Evolutionary conservation across 35 echinoderm and acorn worm species (phyloP).

Genomic region (Apostichopus californicus): DNA sequence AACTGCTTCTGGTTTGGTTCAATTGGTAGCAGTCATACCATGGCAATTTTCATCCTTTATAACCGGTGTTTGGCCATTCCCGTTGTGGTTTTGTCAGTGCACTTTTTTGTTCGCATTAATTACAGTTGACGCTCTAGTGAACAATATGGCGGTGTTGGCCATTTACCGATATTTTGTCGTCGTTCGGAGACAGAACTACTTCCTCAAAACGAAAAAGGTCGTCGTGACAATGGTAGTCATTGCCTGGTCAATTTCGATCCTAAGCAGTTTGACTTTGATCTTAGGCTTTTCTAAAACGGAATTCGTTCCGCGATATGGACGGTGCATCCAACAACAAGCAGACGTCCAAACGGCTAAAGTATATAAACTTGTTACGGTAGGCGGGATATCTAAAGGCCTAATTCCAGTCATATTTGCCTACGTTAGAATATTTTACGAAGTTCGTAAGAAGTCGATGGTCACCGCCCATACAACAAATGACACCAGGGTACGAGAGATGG

Average conservation of each 20-base stretch:
- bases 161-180: constrained; percentile 52
- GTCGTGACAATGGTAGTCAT: constrained; percentile 9
- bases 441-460: constrained; percentile 22
- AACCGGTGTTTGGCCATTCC: neutral
- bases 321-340: constrained; percentile 5
- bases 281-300: neutral
- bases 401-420: constrained; percentile 27
- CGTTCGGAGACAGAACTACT: constrained; percentile 34
- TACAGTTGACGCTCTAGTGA: constrained; percentile 24
- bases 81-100: constrained; percentile 1
- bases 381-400: constrained; percentile 16
- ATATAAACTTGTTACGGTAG: constrained; percentile 26
- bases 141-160: constrained; percentile 37
- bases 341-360: neutral
- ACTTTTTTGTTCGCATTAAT: constrained; percentile 18
- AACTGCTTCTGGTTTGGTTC: constrained; percentile 16
- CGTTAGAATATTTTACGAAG: constrained; percentile 44
- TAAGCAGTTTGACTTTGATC: neutral
- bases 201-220: constrained; percentile 10
- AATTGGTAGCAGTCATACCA: constrained; percentile 26
- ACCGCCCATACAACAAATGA: neutral
- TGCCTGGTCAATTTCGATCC: constrained; percentile 3
- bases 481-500: neutral
- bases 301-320: constrained; percentile 9
- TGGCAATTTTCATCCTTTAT: constrained; percentile 24